A percentile compares a stretch with the other conserved stretches of the same genome.
Conservation (phyloP, 2,888 invertebrate species). For the Prosopocoilus inquinatus region DNA sequence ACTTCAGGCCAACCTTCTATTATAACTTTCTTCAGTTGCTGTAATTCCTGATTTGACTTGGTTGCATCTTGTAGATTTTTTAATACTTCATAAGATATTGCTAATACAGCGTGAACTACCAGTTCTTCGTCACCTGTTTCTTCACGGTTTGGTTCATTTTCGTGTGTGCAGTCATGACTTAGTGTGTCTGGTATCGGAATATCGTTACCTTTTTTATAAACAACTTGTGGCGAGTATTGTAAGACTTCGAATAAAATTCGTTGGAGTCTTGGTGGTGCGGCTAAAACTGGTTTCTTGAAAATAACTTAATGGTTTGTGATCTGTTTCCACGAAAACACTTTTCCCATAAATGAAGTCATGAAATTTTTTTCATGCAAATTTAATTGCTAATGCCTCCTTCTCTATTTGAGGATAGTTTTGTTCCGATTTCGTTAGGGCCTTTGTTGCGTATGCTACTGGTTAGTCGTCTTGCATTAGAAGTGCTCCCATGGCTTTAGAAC, state of each 20-base stretch:
- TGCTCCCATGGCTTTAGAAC: conserved; percentile 24
- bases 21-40: no score
- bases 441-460: conserved; percentile 33
- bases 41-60: no score
- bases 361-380: conserved; percentile 28
- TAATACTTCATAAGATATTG: no score
- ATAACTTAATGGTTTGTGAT: conserved; percentile 34
- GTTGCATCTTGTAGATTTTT: no score
- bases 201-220: neutral
- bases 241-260: conserved; percentile 31
- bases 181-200: neutral
- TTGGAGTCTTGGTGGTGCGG: conserved; percentile 30
- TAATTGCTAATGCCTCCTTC: conserved; percentile 25
- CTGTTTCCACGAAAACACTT: conserved; percentile 29
- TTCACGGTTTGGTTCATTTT: no score
- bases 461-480: conserved; percentile 31
- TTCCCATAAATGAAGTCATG: conserved; percentile 28
- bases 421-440: conserved; percentile 23
- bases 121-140: no score
- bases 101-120: no score
- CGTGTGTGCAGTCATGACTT: no score
- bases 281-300: conserved; percentile 26
- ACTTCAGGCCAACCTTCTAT: no score
- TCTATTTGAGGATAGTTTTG: conserved; percentile 14
- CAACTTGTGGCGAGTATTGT: conserved; percentile 23